Conservation (phyloP, 2,888 invertebrate genomes). For the Conistra vaccinii region DNA sequence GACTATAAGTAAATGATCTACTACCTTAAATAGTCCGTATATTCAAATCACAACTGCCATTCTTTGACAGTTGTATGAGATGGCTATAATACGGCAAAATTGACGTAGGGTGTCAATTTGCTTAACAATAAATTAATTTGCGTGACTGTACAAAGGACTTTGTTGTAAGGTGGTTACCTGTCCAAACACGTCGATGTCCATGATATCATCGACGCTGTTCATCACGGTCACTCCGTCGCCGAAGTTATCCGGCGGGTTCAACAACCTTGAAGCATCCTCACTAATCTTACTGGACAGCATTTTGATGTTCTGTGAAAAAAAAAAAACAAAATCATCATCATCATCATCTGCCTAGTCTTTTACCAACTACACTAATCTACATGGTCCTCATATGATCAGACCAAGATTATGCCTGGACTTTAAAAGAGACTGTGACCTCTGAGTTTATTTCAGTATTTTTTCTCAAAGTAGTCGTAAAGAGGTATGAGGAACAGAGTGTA, state of each 20-base stretch:
- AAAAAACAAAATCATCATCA: too few species aligned
- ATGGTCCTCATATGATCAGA: neutral
- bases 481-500: too few species aligned
- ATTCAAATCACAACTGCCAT: neutral
- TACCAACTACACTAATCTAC: too few species aligned
- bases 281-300: conserved; percentile 72
- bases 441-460: neutral
- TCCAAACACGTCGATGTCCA: conserved; percentile 76
- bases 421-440: neutral
- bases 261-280: conserved; percentile 68
- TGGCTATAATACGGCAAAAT: neutral
- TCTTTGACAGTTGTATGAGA: neutral
- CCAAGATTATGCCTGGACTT: neutral
- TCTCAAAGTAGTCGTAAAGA: neutral
- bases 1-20: neutral
- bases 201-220: conserved; percentile 69
- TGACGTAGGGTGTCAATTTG: neutral
- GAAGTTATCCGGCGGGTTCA: conserved; percentile 60
- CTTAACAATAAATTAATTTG: neutral
- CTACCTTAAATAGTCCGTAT: neutral
- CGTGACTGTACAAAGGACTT: neutral
- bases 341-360: neutral
- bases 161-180: conserved; percentile 66
- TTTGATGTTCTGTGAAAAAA: conserved; percentile 69
- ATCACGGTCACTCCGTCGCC: conserved; percentile 59